Conservation (phyloP, 1,140 invertebrate species). For the Drosophila lini region DNA sequence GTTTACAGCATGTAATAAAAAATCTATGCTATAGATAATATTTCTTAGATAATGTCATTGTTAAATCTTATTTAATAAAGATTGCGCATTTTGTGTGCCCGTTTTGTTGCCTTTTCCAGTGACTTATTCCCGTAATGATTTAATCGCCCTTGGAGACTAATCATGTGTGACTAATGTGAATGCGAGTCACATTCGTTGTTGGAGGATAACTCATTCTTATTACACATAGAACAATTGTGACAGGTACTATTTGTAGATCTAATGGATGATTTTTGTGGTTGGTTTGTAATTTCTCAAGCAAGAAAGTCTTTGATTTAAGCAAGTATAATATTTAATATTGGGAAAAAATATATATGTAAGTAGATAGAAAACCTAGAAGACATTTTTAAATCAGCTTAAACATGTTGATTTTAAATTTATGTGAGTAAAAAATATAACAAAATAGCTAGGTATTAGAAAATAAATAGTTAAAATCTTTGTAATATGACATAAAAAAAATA, state of each 20-base stretch:
- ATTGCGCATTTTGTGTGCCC: background rate
- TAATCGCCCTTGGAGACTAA: slow-evolving; percentile 36
- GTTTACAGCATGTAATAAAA: slow-evolving; percentile 3
- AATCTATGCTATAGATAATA: slow-evolving; percentile 17
- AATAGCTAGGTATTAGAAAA: too few species aligned
- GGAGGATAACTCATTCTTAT: slow-evolving; percentile 18
- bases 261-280: too few species aligned
- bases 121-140: slow-evolving; percentile 34
- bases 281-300: background rate
- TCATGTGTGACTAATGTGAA: slow-evolving; percentile 34
- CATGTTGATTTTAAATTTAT: too few species aligned
- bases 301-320: background rate
- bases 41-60: background rate
- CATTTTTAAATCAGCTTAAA: background rate
- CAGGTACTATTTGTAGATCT: too few species aligned
- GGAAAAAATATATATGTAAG: background rate
- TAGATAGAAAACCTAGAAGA: too few species aligned
- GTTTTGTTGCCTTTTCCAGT: slow-evolving; percentile 6
- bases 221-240: slow-evolving; percentile 4
- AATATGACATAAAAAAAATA: too few species aligned
- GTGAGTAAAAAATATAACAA: too few species aligned
- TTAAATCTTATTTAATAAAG: slow-evolving; percentile 14
- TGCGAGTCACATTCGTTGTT: slow-evolving; percentile 1
- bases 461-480: too few species aligned
- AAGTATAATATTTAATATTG: background rate